These are phyloP conservation scores for Microplitis manilae DNA, from an alignment of 2,888 invertebrate species.

Conservation along the genomic window DNA sequence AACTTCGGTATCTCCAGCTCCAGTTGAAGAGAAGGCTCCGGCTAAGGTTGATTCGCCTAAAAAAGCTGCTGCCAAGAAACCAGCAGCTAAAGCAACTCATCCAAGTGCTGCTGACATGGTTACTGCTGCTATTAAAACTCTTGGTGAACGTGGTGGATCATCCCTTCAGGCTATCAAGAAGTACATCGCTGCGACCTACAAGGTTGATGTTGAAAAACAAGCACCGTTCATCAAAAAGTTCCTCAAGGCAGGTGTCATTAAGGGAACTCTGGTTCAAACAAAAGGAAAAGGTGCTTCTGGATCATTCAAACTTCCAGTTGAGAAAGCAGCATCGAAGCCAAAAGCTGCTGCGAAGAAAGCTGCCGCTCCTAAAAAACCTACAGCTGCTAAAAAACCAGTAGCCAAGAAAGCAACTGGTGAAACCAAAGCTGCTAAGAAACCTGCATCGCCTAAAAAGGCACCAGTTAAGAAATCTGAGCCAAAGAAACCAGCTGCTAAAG, in stretches of 20 bases:
- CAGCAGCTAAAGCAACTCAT: constrained; percentile 61
- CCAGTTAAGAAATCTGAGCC: constrained; percentile 47
- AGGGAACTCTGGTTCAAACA: constrained; percentile 73
- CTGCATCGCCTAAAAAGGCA: constrained; percentile 15
- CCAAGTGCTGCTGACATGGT: constrained; percentile 76
- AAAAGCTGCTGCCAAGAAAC: not conserved
- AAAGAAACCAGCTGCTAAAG: constrained; percentile 57
- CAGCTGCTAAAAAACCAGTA: constrained; percentile 31
- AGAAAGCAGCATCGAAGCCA: constrained; percentile 71
- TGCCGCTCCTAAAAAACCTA: constrained; percentile 15
- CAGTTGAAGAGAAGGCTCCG: not conserved
- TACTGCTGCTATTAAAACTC: constrained; percentile 73
- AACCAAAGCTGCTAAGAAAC: constrained; percentile 20
- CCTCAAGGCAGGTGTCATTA: constrained; percentile 74
- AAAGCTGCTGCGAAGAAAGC: constrained; percentile 42
- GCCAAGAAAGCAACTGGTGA: not conserved
- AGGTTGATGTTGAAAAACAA: constrained; percentile 75
- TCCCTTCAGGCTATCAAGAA: constrained; percentile 77
- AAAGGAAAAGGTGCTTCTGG: constrained; percentile 75
- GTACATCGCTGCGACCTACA: constrained; percentile 76
- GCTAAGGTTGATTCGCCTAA: constrained; percentile 15
- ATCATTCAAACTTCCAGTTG: constrained; percentile 73
- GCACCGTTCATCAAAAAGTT: constrained; percentile 76
- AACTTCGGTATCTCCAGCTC: constrained; percentile 3
- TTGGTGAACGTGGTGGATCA: constrained; percentile 77